Evolutionary conservation across 1,140 invertebrate species (phyloP), one percentile per base, ranked within the genome.

Genomic region (Procambarus clarkii): DNA sequence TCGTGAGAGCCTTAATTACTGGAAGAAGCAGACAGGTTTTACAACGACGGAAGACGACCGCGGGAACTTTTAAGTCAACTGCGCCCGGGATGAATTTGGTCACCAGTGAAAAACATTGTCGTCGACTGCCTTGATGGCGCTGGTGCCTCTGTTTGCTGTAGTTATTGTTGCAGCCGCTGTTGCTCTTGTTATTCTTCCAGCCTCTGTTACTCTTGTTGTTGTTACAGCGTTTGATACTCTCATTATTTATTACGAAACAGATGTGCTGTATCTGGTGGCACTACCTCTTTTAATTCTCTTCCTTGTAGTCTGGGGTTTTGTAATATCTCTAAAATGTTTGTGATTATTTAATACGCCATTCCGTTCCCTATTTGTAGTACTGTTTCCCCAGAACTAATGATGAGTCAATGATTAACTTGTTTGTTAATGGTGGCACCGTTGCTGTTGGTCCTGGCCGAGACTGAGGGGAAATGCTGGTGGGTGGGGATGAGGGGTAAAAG

Each of bases 1-100:
- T 79, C 54, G 79, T 15, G 13, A 15, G 60, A 64, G 60, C 84
- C 84, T 24, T 86, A 86, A 86, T 86, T 86, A 86, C 71, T 77
- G 85, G 85, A 78, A 86, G 85, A 58, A 86, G 81, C 45, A 45
- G 81, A 69, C 50, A 50, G 64, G 81, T 54, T 81, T 81, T 81
- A n/a, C 44, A 34, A 48, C 21, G 79, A 81, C 46, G 48, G 79
- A 81, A 81, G 48, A 34, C 48, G 79, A 81, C 79, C 21, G 24
- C 21, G 54, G 8, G 48, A 34, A 74, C 69, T 74, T 34, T n/a
- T 8, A 74, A 74, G 69, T 24, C 69, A 21, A 24, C 69, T 21
- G 69, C 4, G 69, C 5, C 69, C 18, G 21, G 5, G 69, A 24
- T 24, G 69, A 24, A 74, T 74, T 24, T 34, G 24, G 24, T 74